Base-by-base conservation (phyloP, 1,140 invertebrate genomes). In the Monochamus saltuarius region DNA sequence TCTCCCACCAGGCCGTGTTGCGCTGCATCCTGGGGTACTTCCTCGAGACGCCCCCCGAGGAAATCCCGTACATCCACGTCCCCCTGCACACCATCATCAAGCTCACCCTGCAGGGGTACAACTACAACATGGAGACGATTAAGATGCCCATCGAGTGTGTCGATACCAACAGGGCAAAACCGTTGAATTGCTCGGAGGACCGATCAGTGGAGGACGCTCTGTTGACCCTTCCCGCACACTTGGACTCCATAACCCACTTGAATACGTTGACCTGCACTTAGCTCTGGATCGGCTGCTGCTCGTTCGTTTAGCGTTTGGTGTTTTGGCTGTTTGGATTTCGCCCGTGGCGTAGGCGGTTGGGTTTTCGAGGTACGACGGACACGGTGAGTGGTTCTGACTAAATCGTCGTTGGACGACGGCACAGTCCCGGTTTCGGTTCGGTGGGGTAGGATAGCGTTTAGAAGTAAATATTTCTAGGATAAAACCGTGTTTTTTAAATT, bases 1-100 rank as follows among this genome's bases (percentile, higher is more conserved):
- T 97, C 6, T 92, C 90, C 9, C 94, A 97, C 76, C 94, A 97
- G 74, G 94, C 94, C 0, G 89, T 97, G 1, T 78, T 95, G 10
- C 82, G 94, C n/a, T 96, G 94, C 78, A 84, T 97, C 52, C 82
- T 97, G 40, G 93, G 91, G 2, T 96, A 94, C 74, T 97, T 96
- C 77, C 78, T 93, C 57, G 91, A 95, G 69, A 91, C 90, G 10
- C 64, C 66, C 7, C 59, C 56, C 82, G 89, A 91, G 54, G 91
- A 96, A 72, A 78, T 97, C 14, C 92, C 94, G 0, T 96, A 96
- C 76, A 85, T 96, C 78, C 89, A 92, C 69, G 91, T 96, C 0
- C 94, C 94, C 2, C 78, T 97, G 2, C 95, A 97, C 74, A 94
- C 93, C 1, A 89, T 97, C 29, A 90, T 97, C 52, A 75, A 75